Evolutionary conservation across 2,113 vertebrate species (phyloP).

Genomic region (Thunnus thynnus): DNA sequence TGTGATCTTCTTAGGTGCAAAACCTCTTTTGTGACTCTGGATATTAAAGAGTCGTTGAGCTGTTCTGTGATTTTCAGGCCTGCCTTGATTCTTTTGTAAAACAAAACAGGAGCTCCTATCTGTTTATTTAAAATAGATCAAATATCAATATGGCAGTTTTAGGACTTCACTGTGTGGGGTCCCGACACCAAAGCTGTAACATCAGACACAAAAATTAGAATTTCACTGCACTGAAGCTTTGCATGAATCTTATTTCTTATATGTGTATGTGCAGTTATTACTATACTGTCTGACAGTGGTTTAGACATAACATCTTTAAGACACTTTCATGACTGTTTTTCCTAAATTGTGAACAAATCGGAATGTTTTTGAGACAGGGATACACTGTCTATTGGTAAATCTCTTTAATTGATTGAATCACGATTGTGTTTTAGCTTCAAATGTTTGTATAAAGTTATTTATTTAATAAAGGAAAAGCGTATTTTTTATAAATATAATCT

Average conservation of each 20-base stretch:
- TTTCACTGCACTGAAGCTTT: neutral
- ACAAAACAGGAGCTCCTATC: neutral
- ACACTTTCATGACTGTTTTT: neutral
- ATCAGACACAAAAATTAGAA: neutral
- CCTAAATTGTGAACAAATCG: neutral
- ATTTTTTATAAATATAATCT: neutral
- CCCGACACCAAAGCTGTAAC: neutral
- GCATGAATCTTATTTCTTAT: neutral
- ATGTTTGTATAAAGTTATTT: neutral
- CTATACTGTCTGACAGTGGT: neutral
- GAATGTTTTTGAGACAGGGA: neutral
- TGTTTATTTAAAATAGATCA: neutral
- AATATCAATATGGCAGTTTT: neutral
- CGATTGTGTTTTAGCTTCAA: neutral
- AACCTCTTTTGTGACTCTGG: neutral
- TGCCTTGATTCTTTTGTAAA: neutral
- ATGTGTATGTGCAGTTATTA: neutral
- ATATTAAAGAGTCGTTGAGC: neutral
- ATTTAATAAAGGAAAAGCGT: neutral
- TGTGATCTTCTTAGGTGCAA: constrained; percentile 36
- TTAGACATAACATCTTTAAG: neutral
- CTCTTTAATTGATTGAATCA: neutral
- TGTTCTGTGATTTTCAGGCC: neutral
- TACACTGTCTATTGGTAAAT: neutral
- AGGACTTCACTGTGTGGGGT: neutral